Base-by-base conservation (phyloP, 2,888 invertebrate genomes). In the Epicampocera succincta region DNA sequence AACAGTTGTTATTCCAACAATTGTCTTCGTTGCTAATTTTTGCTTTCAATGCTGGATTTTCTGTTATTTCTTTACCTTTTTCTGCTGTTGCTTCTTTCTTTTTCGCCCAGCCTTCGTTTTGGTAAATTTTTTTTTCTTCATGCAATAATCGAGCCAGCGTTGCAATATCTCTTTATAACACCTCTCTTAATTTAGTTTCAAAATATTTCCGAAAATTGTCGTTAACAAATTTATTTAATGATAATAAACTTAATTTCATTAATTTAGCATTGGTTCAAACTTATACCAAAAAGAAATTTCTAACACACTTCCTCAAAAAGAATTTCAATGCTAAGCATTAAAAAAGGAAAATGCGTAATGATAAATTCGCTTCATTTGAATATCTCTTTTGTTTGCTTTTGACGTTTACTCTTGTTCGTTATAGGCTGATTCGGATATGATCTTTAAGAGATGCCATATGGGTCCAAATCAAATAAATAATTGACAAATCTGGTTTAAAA, bases 1-100 rank as follows among this genome's bases (percentile, higher is more conserved):
- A 75, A 21, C 25, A 66, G 54, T 86, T 83, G 83, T 46, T 65
- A n/a, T 68, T 68, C 42, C 85, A 85, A 85, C 85, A 85, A 84
- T 77, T 25, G 58, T n/a, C 50, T n/a, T 42, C 54, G 29, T 84
- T 86, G 85, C 86, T 86, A 85, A 85, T 87, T 84, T 56, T 65
- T 19, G 85, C n/a, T 48, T 42, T 65, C 58, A 72, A 42, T 69
- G 48, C 56, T 61, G 46, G 13, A 9, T 56, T 54, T 82, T 69
- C 63, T 77, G 72, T 68, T 44, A 66, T 58, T 50, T 65, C 52
- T 60, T 58, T 48, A 73, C 68, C 48, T 50, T 48, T 72, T 46
- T 21, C 29, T 68, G 76, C 73, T 78, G 74, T 75, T 74, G 68
- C 79, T 76, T 80, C 73, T 65, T 75, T 83, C 68, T 83, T 76